These are phyloP conservation scores for Drosophila recens DNA, from an alignment of 2,888 invertebrate genomes.

Conservation along the genomic window DNA sequence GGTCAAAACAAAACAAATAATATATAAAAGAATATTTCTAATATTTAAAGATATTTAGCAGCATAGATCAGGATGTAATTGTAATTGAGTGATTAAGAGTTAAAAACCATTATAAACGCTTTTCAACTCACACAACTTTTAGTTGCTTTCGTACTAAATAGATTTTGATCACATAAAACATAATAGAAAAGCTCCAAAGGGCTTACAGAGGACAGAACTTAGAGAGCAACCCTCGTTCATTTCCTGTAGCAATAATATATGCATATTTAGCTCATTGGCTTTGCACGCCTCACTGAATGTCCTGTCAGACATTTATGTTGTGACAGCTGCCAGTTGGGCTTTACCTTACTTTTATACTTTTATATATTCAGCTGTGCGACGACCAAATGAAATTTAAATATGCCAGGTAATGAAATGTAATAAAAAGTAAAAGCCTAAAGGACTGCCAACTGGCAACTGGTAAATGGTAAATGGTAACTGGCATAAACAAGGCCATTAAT, in stretches of 20 bases:
- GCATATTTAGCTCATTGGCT: constrained; percentile 59
- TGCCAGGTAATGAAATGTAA: constrained; percentile 55
- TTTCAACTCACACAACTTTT: background rate
- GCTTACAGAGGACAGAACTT: background rate
- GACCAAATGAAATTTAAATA: constrained; percentile 55
- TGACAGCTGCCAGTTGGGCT: constrained; percentile 54
- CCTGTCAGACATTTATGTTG: constrained; percentile 54
- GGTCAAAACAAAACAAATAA: background rate
- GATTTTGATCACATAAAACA: background rate
- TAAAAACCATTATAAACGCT: too few relatives aligned
- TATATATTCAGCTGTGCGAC: constrained; percentile 12
- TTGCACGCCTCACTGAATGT: constrained; percentile 47
- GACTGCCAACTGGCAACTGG: constrained; percentile 20
- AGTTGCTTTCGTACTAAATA: background rate
- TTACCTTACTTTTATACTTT: constrained; percentile 30
- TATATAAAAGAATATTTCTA: background rate
- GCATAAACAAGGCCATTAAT: constrained; percentile 60
- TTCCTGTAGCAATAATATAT: constrained; percentile 30
- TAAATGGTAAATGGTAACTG: constrained; percentile 18
- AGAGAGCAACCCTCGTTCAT: constrained; percentile 26
- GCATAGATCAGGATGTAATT: too few relatives aligned
- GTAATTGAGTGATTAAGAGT: too few relatives aligned
- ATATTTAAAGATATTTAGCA: too few relatives aligned
- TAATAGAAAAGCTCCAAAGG: background rate
- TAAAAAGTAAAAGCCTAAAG: constrained; percentile 38